Evolutionary conservation across 37 sponge, comb jelly and placozoan genomes (phyloP), one percentile per base, ranked within the genome.

Genomic region (Tethya wilhelma): DNA sequence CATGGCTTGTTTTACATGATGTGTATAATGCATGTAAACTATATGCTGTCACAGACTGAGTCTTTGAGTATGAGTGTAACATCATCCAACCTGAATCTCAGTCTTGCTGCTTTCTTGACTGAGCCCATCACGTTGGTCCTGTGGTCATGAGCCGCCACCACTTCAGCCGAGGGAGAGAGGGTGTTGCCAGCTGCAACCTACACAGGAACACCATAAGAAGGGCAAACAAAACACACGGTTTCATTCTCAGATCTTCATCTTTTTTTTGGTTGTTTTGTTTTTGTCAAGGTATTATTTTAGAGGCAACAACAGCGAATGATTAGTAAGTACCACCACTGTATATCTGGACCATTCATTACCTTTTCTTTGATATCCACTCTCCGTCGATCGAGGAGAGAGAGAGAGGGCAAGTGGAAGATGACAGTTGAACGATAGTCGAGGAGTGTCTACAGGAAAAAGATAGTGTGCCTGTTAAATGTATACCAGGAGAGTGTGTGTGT

Each of bases 1-100:
- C n/a, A n/a, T n/a, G n/a, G n/a, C n/a, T n/a, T n/a, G n/a, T n/a
- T n/a, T 60, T n/a, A n/a, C 63, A 7, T 25, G 25, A 60, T 17
- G 26, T 6, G 26, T 60, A 60, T n/a, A 60, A 60, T n/a, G 28
- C 28, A 25, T 12, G n/a, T n/a, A n/a, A n/a, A n/a, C n/a, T n/a
- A n/a, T n/a, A n/a, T n/a, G n/a, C n/a, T 49, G 53, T 49, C 14
- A 49, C 14, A 19, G 53, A 19, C 14, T 49, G 53, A 19, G 53
- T 49, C 14, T 49, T 9, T 49, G 53, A 19, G 14, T 64, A 41
- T 53, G 26, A 38, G 40, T 60, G 28, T n/a, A 6, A 12, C 14
- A 8, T n/a, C 3, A 3, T 32, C n/a, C 1, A 28, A 91, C 92
- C 92, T 92, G 80, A 87, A 92, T 36, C 77, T 83, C n/a, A 92